Conservation (phyloP, 2,113 vertebrate species). For the Melanotaenia duboulayi region DNA sequence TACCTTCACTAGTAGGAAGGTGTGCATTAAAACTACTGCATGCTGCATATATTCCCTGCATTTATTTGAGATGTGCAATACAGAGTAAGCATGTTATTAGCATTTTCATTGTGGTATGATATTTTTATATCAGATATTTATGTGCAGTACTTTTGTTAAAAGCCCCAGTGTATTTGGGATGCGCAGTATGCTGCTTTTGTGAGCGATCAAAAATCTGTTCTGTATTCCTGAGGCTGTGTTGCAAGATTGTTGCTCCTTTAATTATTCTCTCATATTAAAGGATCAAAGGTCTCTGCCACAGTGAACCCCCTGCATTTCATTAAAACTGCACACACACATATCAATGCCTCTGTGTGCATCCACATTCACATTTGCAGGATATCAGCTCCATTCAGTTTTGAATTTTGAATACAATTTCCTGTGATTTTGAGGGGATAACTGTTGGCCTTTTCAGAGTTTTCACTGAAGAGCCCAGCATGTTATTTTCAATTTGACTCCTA, state of each 20-base stretch:
- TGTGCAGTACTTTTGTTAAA: conserved; percentile 28
- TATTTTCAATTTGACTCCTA: conserved; percentile 44
- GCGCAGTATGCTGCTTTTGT: conserved; percentile 55
- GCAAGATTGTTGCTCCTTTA: conserved; percentile 83
- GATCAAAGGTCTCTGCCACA: conserved; percentile 83
- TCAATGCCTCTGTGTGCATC: conserved; percentile 4
- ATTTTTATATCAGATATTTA: conserved; percentile 38
- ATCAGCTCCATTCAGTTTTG: conserved; percentile 38
- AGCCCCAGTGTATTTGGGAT: conserved; percentile 48
- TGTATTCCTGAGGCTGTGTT: conserved; percentile 77
- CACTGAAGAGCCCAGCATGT: conserved; percentile 34
- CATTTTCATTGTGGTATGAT: conserved; percentile 48
- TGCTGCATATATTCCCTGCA: neutral
- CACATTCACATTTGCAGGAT: conserved; percentile 16
- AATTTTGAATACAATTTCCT: conserved; percentile 34
- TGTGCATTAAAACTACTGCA: conserved; percentile 28
- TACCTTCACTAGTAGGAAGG: conserved; percentile 8
- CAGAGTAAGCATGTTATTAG: conserved; percentile 36
- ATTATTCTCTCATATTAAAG: conserved; percentile 87
- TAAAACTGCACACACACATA: conserved; percentile 44
- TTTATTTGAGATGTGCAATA: conserved; percentile 23
- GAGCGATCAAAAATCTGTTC: conserved; percentile 60
- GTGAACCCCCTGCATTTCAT: conserved; percentile 77
- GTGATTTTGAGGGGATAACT: conserved; percentile 45
- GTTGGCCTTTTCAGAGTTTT: conserved; percentile 40